Percentiles rank a stretch among this genome's conserved stretches.
phyloP scores from a whole-genome alignment of 1,140 invertebrate genomes.

The Acyrthosiphon pisum region DNA sequence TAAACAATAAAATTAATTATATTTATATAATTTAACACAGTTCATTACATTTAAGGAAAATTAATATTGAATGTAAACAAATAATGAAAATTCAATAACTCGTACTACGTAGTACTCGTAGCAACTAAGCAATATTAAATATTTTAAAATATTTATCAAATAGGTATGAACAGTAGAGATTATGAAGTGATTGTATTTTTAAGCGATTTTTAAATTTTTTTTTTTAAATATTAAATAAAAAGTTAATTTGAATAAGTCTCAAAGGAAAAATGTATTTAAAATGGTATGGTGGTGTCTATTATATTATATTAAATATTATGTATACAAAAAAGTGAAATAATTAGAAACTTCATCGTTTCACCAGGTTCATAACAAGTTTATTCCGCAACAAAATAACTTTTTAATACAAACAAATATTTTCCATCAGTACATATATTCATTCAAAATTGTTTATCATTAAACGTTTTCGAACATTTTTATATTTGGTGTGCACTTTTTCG shows the following conservation, averaged over 20 bases:
- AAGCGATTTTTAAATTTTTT: background rate
- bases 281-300: too few species aligned
- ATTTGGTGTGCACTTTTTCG: too few species aligned
- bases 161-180: background rate
- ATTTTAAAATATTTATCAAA: background rate
- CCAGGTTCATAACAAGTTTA: too few species aligned
- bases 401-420: background rate
- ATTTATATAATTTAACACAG: background rate
- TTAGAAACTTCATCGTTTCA: too few species aligned
- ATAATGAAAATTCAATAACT: background rate
- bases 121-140: background rate
- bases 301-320: too few species aligned
- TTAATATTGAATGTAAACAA: background rate
- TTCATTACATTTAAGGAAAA: background rate
- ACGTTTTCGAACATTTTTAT: background rate
- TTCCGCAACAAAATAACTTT: too few species aligned
- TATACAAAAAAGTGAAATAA: too few species aligned
- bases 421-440: background rate
- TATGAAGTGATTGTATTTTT: background rate
- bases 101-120: background rate
- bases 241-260: fast-evolving
- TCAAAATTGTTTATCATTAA: background rate
- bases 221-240: background rate
- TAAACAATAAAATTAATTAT: background rate
- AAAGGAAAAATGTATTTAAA: background rate